Evolutionary conservation across 1,140 invertebrate genomes (phyloP).

Genomic region (Aphidius ervi): DNA sequence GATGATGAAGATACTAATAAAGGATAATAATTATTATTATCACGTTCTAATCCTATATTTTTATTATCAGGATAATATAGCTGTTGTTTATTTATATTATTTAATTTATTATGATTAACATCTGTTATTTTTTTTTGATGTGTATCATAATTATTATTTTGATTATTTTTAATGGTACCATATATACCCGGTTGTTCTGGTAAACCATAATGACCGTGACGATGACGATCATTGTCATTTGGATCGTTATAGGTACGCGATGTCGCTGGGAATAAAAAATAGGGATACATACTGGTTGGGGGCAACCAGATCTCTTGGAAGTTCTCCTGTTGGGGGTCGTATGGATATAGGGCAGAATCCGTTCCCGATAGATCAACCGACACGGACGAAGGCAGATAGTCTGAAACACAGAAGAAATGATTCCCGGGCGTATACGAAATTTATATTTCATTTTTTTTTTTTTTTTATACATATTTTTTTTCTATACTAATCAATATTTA

Average conservation of each 20-base stretch:
- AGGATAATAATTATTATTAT: too few relatives aligned
- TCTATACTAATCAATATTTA: neutral
- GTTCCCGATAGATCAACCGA: conserved; percentile 56
- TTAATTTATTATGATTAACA: too few relatives aligned
- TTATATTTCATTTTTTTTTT: conserved; percentile 26
- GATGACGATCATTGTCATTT: conserved; percentile 27
- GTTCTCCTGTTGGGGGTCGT: conserved; percentile 53
- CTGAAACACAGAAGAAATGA: conserved; percentile 58
- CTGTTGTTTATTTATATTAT: too few relatives aligned
- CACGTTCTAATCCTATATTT: conserved; percentile 1
- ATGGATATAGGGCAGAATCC: conserved; percentile 56
- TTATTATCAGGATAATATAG: neutral
- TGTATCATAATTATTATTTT: conserved; percentile 33
- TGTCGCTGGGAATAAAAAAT: conserved; percentile 55
- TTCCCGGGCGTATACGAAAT: conserved; percentile 37
- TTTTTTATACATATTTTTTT: neutral
- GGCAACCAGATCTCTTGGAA: conserved; percentile 55
- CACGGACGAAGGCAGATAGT: conserved; percentile 53
- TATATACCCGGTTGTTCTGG: conserved; percentile 36
- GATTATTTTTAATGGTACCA: conserved; percentile 30
- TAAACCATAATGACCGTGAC: conserved; percentile 32
- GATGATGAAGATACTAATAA: conserved; percentile 20
- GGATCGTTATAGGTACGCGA: conserved; percentile 43
- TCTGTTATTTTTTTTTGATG: conserved; percentile 27
- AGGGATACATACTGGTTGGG: conserved; percentile 56